phyloP scores from a whole-genome alignment of 2,797 vertebrate genomes.

The Crax fasciolata region DNA sequence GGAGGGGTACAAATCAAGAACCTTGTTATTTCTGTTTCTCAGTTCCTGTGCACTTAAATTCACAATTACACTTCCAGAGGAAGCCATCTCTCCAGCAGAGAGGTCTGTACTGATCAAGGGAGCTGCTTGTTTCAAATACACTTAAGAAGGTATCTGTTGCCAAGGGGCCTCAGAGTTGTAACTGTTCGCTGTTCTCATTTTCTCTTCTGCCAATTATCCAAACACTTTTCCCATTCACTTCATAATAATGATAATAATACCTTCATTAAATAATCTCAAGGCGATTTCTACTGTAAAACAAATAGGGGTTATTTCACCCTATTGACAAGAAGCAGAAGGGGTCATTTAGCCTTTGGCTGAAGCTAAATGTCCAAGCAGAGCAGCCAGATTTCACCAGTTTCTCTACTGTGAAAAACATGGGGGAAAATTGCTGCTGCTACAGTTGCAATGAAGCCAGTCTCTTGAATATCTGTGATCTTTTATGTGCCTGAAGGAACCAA shows the following conservation, averaged over 20 bases:
- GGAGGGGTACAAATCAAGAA: constrained; percentile 69
- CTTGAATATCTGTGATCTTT: neutral
- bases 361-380: constrained; percentile 36
- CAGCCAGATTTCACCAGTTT: constrained; percentile 22
- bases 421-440: neutral
- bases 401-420: neutral
- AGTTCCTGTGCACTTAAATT: constrained; percentile 65
- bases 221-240: constrained; percentile 54
- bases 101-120: constrained; percentile 59
- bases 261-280: constrained; percentile 68
- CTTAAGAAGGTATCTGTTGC: constrained; percentile 66
- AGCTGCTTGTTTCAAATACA: constrained; percentile 50
- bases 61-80: constrained; percentile 33
- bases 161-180: constrained; percentile 58
- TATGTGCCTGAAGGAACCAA: neutral
- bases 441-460: neutral
- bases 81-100: constrained; percentile 55
- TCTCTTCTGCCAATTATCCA: constrained; percentile 66
- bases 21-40: constrained; percentile 66
- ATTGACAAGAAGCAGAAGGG: constrained; percentile 47
- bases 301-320: constrained; percentile 60
- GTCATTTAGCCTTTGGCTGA: constrained; percentile 60
- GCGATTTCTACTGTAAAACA: constrained; percentile 56
- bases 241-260: constrained; percentile 68
- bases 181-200: constrained; percentile 63